These are phyloP conservation scores for Pseudococcus viburni DNA, from an alignment of 2,888 invertebrate genomes.

Conservation along the genomic window DNA sequence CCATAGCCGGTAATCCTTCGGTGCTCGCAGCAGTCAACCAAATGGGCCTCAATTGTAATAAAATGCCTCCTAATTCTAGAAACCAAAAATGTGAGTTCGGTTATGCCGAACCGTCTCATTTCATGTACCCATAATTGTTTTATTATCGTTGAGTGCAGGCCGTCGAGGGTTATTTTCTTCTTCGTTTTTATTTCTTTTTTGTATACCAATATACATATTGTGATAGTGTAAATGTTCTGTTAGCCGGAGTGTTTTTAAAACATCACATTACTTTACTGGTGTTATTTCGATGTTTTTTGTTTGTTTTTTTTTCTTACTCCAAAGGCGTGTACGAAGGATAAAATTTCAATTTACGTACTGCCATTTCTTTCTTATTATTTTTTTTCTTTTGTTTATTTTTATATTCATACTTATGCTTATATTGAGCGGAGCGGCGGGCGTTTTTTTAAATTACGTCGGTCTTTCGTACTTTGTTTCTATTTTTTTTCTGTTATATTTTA, in stretches of 20 bases:
- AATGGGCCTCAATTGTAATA: constrained; percentile 43
- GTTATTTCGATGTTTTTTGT: background rate
- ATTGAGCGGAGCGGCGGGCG: background rate
- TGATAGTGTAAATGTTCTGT: constrained; percentile 27
- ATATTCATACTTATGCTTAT: constrained; percentile 23
- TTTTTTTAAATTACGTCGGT: background rate
- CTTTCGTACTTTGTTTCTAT: constrained; percentile 6
- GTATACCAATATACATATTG: constrained; percentile 25
- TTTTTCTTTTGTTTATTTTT: constrained; percentile 54
- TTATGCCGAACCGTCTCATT: constrained; percentile 12
- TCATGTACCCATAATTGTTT: constrained; percentile 32
- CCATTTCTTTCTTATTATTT: constrained; percentile 11
- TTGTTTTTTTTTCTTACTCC: background rate
- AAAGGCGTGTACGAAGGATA: background rate
- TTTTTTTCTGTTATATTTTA: constrained; percentile 15
- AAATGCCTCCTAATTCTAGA: background rate
- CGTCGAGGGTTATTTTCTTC: background rate
- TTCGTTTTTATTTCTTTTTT: background rate
- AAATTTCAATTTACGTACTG: constrained; percentile 47
- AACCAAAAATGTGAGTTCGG: constrained; percentile 20
- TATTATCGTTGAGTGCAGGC: background rate
- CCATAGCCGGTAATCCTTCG: constrained; percentile 61
- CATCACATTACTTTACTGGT: constrained; percentile 33
- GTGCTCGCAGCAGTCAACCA: constrained; percentile 65
- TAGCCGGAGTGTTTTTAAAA: constrained; percentile 2